A percentile compares a stretch with the other conserved stretches of the same genome.
phyloP scores from a whole-genome alignment of 23 tunicate genomes.

The Trididemnum clinides region DNA sequence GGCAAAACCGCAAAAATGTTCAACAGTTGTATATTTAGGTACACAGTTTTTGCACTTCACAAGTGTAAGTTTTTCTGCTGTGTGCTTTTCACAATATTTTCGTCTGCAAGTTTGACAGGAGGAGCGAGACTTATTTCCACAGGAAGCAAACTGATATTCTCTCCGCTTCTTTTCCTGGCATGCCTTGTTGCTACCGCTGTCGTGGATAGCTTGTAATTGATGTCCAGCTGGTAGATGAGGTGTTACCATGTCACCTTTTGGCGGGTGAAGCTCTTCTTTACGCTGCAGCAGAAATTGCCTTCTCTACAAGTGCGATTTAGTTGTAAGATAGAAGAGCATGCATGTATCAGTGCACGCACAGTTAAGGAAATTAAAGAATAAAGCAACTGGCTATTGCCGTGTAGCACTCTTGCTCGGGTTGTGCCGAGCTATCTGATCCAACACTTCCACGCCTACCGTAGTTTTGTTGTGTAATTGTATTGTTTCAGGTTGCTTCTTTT shows the following conservation, averaged over 20 bases:
- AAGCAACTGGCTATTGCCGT: not conserved
- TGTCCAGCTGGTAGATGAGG: not conserved
- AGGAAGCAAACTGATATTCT: not conserved
- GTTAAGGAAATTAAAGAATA: not conserved
- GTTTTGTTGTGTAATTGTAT: not conserved
- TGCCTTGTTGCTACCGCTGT: not conserved
- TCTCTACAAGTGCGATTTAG: not conserved
- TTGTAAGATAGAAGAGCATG: not conserved
- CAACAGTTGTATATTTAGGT: not conserved
- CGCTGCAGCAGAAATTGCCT: not conserved
- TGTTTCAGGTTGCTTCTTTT: not conserved
- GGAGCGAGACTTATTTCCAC: not conserved
- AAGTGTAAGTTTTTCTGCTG: not conserved
- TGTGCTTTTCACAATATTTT: too few relatives aligned
- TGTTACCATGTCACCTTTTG: not conserved
- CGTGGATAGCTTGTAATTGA: not conserved
- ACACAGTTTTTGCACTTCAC: not conserved
- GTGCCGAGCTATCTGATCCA: not conserved
- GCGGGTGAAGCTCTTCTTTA: not conserved
- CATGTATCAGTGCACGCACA: not conserved
- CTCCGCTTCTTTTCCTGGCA: not conserved
- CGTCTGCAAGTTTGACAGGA: not conserved
- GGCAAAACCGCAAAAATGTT: not conserved
- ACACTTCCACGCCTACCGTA: not conserved
- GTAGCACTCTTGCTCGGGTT: too few relatives aligned